phyloP scores from a whole-genome alignment of 1,140 invertebrate genomes.

The Drosophila teissieri region DNA sequence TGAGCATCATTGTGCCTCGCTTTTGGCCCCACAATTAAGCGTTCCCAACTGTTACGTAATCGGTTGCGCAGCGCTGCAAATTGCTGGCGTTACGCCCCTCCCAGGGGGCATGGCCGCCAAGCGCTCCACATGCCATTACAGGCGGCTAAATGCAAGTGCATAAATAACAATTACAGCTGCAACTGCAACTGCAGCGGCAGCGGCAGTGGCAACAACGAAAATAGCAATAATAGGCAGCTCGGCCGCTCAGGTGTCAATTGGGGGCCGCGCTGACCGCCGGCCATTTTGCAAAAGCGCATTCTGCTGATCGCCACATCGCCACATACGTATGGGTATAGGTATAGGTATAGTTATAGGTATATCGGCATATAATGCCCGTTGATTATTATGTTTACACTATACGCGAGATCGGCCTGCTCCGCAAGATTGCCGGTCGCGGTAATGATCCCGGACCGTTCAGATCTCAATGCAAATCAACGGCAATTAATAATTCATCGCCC shows the following conservation, averaged over 20 bases:
- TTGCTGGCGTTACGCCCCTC: constrained; percentile 69
- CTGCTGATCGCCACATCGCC: constrained; percentile 69
- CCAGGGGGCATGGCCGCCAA: constrained; percentile 61
- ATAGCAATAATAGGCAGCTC: constrained; percentile 51
- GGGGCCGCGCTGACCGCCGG: constrained; percentile 69
- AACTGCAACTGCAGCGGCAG: constrained; percentile 5
- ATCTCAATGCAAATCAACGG: constrained; percentile 82
- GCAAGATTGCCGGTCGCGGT: constrained; percentile 48
- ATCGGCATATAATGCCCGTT: constrained; percentile 70
- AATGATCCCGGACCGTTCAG: constrained; percentile 58
- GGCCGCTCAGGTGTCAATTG: constrained; percentile 78
- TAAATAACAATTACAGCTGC: constrained; percentile 78
- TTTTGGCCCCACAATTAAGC: constrained; percentile 52
- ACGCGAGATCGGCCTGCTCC: constrained; percentile 7
- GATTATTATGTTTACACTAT: constrained; percentile 80
- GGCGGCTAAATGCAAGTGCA: constrained; percentile 76
- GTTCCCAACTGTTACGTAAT: constrained; percentile 66
- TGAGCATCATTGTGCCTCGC: constrained; percentile 17
- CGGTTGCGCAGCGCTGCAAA: constrained; percentile 47
- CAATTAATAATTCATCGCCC: constrained; percentile 82
- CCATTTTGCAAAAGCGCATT: constrained; percentile 72
- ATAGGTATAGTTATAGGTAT: background rate
- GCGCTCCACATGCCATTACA: constrained; percentile 64
- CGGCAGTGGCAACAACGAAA: constrained; percentile 8
- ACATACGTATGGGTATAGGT: constrained; percentile 3